Conservation (phyloP, 2,797 vertebrate genomes). For the Manis javanica region DNA sequence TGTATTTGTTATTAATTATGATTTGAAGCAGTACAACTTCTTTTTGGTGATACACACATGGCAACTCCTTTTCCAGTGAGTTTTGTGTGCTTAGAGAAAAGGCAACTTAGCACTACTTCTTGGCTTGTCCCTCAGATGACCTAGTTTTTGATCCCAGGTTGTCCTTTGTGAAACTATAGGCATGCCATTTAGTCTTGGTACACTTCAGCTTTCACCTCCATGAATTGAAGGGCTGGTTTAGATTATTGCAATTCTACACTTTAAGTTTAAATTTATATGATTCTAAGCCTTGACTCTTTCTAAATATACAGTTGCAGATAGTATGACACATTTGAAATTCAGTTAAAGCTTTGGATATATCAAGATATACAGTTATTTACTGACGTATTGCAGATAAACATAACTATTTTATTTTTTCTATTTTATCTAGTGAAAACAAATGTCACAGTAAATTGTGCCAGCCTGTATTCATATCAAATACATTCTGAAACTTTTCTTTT, state of each 20-base stretch:
- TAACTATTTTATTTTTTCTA: slow-evolving; percentile 14
- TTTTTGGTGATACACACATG: not conserved
- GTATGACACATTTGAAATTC: not conserved
- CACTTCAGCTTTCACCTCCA: not conserved
- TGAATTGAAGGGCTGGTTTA: not conserved
- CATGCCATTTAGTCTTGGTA: not conserved
- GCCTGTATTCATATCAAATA: not conserved
- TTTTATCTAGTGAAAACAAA: slow-evolving; percentile 10
- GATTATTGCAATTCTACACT: not conserved
- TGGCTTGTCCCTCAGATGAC: not conserved
- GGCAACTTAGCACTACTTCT: not conserved
- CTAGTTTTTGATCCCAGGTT: not conserved
- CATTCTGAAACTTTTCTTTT: not conserved
- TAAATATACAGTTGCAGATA: not conserved
- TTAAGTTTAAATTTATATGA: not conserved
- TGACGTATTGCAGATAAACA: not conserved
- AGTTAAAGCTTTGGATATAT: slow-evolving; percentile 1
- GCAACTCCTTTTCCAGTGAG: not conserved
- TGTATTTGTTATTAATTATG: not conserved
- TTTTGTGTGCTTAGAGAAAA: not conserved
- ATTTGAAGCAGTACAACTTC: not conserved
- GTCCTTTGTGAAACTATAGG: not conserved
- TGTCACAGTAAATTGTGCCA: not conserved
- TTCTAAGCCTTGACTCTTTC: not conserved
- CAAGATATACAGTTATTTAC: slow-evolving; percentile 9